Evolutionary conservation across 2,113 vertebrate genomes (phyloP), one percentile per base, ranked within the genome.

Genomic region (Sinocyclocheilus anshuiensis): DNA sequence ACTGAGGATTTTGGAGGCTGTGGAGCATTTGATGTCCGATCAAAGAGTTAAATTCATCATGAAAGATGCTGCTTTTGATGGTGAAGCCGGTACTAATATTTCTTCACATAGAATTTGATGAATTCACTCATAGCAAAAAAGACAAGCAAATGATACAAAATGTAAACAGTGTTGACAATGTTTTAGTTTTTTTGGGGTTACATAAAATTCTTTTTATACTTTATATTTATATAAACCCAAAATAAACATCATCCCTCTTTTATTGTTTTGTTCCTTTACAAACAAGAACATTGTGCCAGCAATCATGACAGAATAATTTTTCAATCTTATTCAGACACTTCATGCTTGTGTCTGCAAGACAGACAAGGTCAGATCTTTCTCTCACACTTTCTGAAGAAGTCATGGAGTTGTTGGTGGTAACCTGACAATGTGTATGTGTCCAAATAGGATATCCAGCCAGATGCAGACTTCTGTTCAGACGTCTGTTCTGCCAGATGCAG

Each of bases 391-490:
- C 57, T 42, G 3, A 71, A 42, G 11, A 63, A 15, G 0, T 45
- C 55, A 50, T 57, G 24, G 4, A 67, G 15, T 13, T 33, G 26
- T 22, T 2, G 1, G 6, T 10, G 15, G 57, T 81, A 12, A 81
- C 4, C 26, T 29, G 6, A 77, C 9, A 39, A 36, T 72, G 13
- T 59, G 15, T 83, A 6, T 91, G n/a, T 84, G 33, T 90, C 59
- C 90, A 6, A 89, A 42, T 48, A 98, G 97, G 91, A 91, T 88
- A 75, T 92, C 61, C 93, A 91, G 55, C 96, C 95, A n/a, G 95
- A 97, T 83, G 89, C 84, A 63, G 96, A 97, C 88, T 95, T 98
- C n/a, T n/a, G n/a, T n/a, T n/a, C n/a, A n/a, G n/a, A n/a, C n/a
- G n/a, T n/a, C n/a, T n/a, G n/a, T n/a, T n/a, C n/a, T n/a, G 55